phyloP scores from a whole-genome alignment of 2,888 invertebrate species.

The Empis livida region DNA sequence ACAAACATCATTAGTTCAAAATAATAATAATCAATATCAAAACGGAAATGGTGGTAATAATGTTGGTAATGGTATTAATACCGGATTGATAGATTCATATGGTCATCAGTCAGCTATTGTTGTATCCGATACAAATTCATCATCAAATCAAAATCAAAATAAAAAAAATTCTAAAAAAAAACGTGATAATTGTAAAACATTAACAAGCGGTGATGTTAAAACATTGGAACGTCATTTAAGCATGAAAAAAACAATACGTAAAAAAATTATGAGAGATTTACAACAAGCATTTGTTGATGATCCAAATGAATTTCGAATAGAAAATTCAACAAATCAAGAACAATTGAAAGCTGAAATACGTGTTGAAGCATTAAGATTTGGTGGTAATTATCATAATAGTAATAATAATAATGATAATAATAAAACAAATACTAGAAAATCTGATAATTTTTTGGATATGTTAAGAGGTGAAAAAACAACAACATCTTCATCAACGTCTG shows the following conservation, averaged over 20 bases:
- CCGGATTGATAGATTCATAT: conserved; percentile 29
- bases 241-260: conserved; percentile 76
- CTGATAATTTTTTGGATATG: conserved; percentile 52
- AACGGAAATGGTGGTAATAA: background rate
- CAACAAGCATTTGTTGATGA: conserved; percentile 62
- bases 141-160: background rate
- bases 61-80: conserved; percentile 6
- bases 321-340: conserved; percentile 52
- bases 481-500: conserved; percentile 25
- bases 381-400: conserved; percentile 21
- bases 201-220: conserved; percentile 53
- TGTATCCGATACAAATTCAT: conserved; percentile 16
- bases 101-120: conserved; percentile 35
- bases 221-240: conserved; percentile 69
- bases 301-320: conserved; percentile 57
- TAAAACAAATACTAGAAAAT: conserved; percentile 36
- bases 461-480: conserved; percentile 39
- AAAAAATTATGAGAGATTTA: conserved; percentile 73
- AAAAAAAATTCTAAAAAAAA: conserved; percentile 34
- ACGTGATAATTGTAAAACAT: conserved; percentile 55
- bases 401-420: conserved; percentile 23
- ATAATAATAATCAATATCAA: conserved; percentile 9
- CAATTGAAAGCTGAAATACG: conserved; percentile 54
- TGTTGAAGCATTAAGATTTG: conserved; percentile 52
- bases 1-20: conserved; percentile 7